These are phyloP conservation scores for Drosophila parabipectinata DNA, from an alignment of 1,140 invertebrate species.

Conservation along the genomic window DNA sequence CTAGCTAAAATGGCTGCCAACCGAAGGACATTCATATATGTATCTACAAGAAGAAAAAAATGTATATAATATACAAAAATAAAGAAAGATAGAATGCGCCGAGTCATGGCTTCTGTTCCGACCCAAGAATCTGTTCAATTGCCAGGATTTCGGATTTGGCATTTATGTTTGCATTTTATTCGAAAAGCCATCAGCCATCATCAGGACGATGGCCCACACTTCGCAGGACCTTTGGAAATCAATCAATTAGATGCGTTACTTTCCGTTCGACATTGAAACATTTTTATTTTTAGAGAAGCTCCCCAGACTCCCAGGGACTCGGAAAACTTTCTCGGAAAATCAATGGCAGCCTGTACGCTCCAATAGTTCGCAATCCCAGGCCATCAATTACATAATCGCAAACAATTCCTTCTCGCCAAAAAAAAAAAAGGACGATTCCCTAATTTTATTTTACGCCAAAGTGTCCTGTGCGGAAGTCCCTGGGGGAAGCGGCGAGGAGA, in stretches of 20 bases:
- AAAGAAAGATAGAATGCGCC: slow-evolving; percentile 23
- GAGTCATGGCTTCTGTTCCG: slow-evolving; percentile 17
- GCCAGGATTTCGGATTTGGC: slow-evolving; percentile 59
- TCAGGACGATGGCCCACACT: slow-evolving; percentile 27
- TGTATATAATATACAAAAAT: not conserved
- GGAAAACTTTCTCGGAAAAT: slow-evolving; percentile 4
- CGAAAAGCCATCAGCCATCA: slow-evolving; percentile 60
- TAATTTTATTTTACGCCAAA: slow-evolving; percentile 39
- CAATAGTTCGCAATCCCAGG: slow-evolving; percentile 33
- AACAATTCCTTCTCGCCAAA: slow-evolving; percentile 11
- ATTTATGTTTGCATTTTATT: slow-evolving; percentile 77
- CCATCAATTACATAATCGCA: slow-evolving; percentile 47
- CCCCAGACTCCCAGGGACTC: not conserved
- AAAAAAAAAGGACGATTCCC: slow-evolving; percentile 11
- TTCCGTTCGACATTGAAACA: not conserved
- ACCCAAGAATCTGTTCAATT: slow-evolving; percentile 56
- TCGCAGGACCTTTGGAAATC: slow-evolving; percentile 3
- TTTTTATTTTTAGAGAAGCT: not conserved
- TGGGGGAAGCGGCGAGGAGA: not conserved
- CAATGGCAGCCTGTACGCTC: slow-evolving; percentile 2
- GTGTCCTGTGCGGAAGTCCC: slow-evolving; percentile 22
- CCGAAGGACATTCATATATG: not conserved
- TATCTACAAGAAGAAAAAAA: not conserved
- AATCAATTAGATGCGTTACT: not conserved
- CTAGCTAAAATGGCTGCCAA: slow-evolving; percentile 47